phyloP scores from a whole-genome alignment of 2,888 invertebrate genomes.

The Standfussiana lucernea region DNA sequence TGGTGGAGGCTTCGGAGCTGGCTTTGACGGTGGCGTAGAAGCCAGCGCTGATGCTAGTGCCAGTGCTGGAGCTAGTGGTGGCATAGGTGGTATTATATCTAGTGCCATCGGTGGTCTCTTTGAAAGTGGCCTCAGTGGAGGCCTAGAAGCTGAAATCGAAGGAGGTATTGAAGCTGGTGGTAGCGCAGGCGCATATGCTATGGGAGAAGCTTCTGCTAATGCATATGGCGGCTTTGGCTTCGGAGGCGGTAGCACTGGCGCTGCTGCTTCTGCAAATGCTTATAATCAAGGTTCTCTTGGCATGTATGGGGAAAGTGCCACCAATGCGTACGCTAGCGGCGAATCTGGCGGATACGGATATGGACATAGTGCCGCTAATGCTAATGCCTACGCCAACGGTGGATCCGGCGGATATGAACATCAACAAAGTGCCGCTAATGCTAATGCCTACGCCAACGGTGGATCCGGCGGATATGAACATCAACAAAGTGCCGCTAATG shows the following conservation, averaged over 20 bases:
- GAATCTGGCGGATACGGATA: neutral
- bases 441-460: neutral
- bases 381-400: neutral
- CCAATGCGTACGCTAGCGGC: neutral
- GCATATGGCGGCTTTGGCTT: too few relatives aligned
- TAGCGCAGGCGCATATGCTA: constrained; percentile 28
- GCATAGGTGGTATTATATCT: constrained; percentile 41
- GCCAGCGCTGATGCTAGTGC: constrained; percentile 25
- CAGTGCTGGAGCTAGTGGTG: constrained; percentile 20
- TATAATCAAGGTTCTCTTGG: neutral
- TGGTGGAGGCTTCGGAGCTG: constrained; percentile 29
- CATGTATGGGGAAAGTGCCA: neutral
- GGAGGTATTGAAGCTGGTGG: constrained; percentile 42
- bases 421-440: neutral
- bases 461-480: neutral
- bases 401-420: neutral
- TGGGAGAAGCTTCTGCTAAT: constrained; percentile 6
- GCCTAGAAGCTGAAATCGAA: constrained; percentile 33
- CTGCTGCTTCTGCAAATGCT: constrained; percentile 2
- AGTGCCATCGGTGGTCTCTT: constrained; percentile 48
- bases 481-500: neutral
- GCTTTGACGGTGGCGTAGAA: constrained; percentile 31
- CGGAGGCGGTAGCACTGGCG: constrained; percentile 37
- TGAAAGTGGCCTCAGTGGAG: constrained; percentile 30
- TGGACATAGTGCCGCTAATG: neutral